Conservation (phyloP, 2,113 vertebrate species). For the Thalassoma bifasciatum region DNA sequence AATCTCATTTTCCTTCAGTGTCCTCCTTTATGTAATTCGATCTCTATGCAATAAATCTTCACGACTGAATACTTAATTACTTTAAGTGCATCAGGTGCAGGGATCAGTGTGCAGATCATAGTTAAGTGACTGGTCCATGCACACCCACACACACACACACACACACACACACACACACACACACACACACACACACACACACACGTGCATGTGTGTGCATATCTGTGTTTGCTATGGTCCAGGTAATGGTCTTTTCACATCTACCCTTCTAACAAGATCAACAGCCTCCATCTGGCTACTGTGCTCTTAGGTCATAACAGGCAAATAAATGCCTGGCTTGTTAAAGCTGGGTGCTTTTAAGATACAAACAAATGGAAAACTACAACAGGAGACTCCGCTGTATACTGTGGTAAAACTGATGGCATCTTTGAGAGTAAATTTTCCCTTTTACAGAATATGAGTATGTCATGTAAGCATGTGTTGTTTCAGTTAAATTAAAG, state of each 20-base stretch:
- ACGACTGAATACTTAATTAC: slow-evolving; percentile 29
- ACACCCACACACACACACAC: slow-evolving; percentile 6
- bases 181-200: not conserved
- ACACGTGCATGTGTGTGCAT: slow-evolving; percentile 50
- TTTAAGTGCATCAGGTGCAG: slow-evolving; percentile 61
- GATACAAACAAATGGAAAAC: slow-evolving; percentile 33
- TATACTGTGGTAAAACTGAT: not conserved
- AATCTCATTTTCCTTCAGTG: not conserved
- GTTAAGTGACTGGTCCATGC: slow-evolving; percentile 32
- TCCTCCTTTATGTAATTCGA: slow-evolving; percentile 26
- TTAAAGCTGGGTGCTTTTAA: slow-evolving; percentile 36
- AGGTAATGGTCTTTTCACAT: slow-evolving; percentile 78
- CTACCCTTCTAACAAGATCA: slow-evolving; percentile 78
- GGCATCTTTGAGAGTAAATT: no score
- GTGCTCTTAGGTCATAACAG: slow-evolving; percentile 62
- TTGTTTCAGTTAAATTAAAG: slow-evolving; percentile 9
- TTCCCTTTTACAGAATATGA: no score
- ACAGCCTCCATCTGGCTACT: slow-evolving; percentile 82
- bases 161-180: slow-evolving; percentile 20
- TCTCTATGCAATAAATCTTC: slow-evolving; percentile 10
- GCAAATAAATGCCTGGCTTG: slow-evolving; percentile 71
- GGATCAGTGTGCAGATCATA: slow-evolving; percentile 27
- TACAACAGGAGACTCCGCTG: not conserved
- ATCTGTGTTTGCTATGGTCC: slow-evolving; percentile 74
- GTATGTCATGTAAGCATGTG: not conserved